These are phyloP conservation scores for Morpho helenor DNA, from an alignment of 2,888 invertebrate species.

Conservation along the genomic window DNA sequence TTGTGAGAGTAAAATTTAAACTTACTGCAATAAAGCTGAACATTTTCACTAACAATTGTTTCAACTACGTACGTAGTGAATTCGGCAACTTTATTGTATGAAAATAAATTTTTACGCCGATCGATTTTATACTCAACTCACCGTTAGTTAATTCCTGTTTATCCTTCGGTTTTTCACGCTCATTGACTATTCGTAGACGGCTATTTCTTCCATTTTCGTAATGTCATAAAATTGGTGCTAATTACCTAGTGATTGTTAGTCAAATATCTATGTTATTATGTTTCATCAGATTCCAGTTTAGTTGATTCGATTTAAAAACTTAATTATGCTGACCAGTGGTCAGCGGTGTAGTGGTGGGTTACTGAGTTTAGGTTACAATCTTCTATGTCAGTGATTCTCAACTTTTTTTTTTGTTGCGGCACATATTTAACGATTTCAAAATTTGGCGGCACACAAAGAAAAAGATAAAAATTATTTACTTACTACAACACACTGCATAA, in stretches of 20 bases:
- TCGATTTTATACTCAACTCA: slow-evolving; percentile 51
- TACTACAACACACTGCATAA: too few species aligned
- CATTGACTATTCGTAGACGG: slow-evolving; percentile 56
- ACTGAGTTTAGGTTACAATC: too few species aligned
- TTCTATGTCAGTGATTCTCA: too few species aligned
- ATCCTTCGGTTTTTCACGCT: slow-evolving; percentile 63
- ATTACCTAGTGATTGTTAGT: slow-evolving; percentile 11
- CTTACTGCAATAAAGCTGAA: slow-evolving; percentile 60
- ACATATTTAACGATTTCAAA: too few species aligned
- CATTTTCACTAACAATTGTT: slow-evolving; percentile 41
- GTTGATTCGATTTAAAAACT: slow-evolving; percentile 6
- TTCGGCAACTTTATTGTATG: slow-evolving; percentile 22
- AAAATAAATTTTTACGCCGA: slow-evolving; percentile 21
- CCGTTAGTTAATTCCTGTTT: slow-evolving; percentile 51
- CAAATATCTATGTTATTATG: slow-evolving; percentile 17
- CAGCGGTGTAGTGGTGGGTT: not conserved
- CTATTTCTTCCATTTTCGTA: slow-evolving; percentile 48
- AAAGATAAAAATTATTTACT: too few species aligned
- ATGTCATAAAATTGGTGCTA: slow-evolving; percentile 28
- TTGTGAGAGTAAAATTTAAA: slow-evolving; percentile 3
- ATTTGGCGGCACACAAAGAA: too few species aligned
- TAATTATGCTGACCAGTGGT: not conserved
- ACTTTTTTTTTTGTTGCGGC: too few species aligned
- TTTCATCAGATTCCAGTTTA: slow-evolving; percentile 40
- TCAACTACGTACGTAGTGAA: slow-evolving; percentile 16